phyloP scores from a whole-genome alignment of 2,113 vertebrate species.

The Entomyzon cyanotis region DNA sequence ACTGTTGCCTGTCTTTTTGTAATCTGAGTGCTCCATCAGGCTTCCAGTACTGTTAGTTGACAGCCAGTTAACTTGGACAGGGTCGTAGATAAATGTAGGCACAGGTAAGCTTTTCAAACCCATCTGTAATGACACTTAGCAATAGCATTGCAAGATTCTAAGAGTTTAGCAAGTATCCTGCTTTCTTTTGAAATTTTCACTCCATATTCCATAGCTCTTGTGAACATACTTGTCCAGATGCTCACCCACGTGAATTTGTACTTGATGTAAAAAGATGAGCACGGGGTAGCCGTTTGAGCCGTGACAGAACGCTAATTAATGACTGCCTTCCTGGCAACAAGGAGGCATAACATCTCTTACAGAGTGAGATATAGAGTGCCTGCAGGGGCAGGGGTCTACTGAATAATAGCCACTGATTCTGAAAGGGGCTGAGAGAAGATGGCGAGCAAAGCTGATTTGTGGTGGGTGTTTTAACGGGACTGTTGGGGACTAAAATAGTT shows the following conservation, averaged over 20 bases:
- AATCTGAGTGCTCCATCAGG: background rate
- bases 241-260: background rate
- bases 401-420: slow-evolving; percentile 22
- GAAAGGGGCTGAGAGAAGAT: slow-evolving; percentile 28
- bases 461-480: slow-evolving; percentile 19
- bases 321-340: background rate
- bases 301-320: background rate
- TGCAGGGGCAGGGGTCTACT: background rate
- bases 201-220: background rate
- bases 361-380: background rate
- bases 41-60: background rate
- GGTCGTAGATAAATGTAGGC: background rate
- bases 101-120: background rate
- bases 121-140: background rate
- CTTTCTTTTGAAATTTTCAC: background rate
- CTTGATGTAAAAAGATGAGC: background rate
- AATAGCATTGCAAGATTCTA: background rate
- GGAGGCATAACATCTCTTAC: background rate
- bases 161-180: background rate
- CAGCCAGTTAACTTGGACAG: background rate
- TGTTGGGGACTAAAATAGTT: slow-evolving; percentile 38
- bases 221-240: background rate
- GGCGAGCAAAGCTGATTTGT: slow-evolving; percentile 41
- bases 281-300: background rate
- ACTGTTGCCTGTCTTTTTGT: background rate